Evolutionary conservation across 2,797 vertebrate genomes (phyloP).

Genomic region (Synanceia verrucosa): DNA sequence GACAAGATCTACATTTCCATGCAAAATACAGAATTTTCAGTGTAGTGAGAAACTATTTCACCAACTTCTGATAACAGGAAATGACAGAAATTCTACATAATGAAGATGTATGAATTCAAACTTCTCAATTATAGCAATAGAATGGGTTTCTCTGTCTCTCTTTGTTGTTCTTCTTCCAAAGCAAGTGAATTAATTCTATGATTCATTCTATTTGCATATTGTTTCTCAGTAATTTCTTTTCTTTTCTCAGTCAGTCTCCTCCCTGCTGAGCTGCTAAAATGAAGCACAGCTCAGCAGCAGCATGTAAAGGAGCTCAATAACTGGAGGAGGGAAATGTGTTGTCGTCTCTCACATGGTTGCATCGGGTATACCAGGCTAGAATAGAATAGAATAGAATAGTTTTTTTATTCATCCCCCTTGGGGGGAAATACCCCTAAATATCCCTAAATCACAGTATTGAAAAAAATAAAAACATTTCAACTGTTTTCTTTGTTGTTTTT

Average conservation of each 20-base stretch:
- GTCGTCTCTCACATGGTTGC: neutral
- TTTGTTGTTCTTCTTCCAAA: neutral
- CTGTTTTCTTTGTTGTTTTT: neutral
- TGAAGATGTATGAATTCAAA: neutral
- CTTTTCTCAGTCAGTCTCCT: neutral
- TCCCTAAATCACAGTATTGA: too few species aligned
- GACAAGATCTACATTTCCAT: neutral
- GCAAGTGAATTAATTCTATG: neutral
- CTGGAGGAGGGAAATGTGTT: neutral
- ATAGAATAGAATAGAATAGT: too few species aligned
- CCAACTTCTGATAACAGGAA: neutral
- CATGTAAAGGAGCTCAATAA: neutral
- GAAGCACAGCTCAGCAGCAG: neutral
- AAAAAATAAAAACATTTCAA: neutral
- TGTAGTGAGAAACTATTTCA: neutral
- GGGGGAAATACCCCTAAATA: too few species aligned
- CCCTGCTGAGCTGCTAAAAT: neutral
- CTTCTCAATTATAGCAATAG: neutral
- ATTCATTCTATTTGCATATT: neutral
- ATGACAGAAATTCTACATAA: neutral
- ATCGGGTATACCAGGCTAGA: neutral
- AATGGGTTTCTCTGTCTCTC: neutral
- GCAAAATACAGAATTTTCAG: neutral
- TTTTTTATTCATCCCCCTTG: too few species aligned
- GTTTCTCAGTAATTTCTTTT: neutral